Conservation (phyloP, 2,797 vertebrate species). For the Echeneis naucrates region DNA sequence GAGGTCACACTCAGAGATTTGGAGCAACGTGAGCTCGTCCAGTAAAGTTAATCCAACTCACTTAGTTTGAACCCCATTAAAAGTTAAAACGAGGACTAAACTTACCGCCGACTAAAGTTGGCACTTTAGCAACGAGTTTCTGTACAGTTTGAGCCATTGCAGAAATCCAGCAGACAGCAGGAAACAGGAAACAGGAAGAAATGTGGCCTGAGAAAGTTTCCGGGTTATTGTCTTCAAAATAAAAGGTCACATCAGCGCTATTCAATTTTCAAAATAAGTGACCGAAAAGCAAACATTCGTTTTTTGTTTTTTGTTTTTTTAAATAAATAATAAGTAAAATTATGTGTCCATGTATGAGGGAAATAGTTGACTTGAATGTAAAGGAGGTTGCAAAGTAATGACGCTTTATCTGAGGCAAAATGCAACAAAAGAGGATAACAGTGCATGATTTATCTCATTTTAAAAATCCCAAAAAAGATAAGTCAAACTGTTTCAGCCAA, state of each 20-base stretch:
- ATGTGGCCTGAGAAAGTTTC: not conserved
- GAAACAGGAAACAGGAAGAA: not conserved
- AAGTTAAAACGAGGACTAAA: not conserved
- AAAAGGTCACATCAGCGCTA: not conserved
- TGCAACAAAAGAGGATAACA: not conserved
- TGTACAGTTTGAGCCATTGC: constrained; percentile 87
- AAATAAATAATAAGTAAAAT: not conserved
- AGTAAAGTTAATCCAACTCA: not conserved
- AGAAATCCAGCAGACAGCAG: no score
- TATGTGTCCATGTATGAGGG: no score
- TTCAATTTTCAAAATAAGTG: constrained; percentile 23
- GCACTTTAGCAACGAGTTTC: constrained; percentile 84
- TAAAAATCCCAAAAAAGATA: not conserved
- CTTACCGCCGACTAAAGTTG: constrained; percentile 87
- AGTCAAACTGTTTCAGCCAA: not conserved
- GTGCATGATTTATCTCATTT: not conserved
- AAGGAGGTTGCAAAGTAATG: not conserved
- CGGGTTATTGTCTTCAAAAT: constrained; percentile 57
- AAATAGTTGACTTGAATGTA: no score
- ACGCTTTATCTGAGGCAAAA: not conserved
- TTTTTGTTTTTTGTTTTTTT: no score
- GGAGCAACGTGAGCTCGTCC: not conserved
- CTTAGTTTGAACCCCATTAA: not conserved
- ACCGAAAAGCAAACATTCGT: not conserved
- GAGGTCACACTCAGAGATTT: constrained; percentile 45